Percentiles rank a stretch among this genome's conserved stretches.
Conservation (phyloP, 2,888 invertebrate genomes). For the Tanytarsus gracilentus region DNA sequence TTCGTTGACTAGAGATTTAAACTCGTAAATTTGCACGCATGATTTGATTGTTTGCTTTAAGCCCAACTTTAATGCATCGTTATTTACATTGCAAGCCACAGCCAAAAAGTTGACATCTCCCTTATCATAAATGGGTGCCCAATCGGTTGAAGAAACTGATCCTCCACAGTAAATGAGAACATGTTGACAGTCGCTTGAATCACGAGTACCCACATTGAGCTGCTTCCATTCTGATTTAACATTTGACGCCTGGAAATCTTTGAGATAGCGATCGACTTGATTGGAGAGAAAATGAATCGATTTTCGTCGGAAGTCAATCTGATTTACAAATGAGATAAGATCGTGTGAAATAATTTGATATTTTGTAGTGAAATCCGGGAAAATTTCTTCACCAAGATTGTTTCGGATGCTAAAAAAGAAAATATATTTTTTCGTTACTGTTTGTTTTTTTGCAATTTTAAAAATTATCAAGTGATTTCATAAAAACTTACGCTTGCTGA, state of each 20-base stretch:
- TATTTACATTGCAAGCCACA: slow-evolving; percentile 11
- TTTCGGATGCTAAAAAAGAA: too few relatives aligned
- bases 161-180: slow-evolving; percentile 21
- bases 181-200: not conserved
- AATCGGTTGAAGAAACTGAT: slow-evolving; percentile 11
- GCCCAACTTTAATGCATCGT: not conserved
- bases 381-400: too few relatives aligned
- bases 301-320: not conserved
- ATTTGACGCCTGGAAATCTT: not conserved
- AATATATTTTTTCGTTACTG: too few relatives aligned
- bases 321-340: not conserved
- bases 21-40: slow-evolving; percentile 8
- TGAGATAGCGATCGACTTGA: not conserved
- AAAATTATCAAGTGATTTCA: too few relatives aligned
- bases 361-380: too few relatives aligned
- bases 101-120: not conserved
- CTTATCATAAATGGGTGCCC: slow-evolving; percentile 1
- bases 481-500: not conserved
- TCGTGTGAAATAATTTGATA: not conserved
- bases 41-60: not conserved
- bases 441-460: too few relatives aligned
- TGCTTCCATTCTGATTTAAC: slow-evolving; percentile 11
- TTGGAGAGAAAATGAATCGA: not conserved
- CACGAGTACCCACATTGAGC: not conserved
- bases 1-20: slow-evolving; percentile 7